A percentile compares a stretch with the other conserved stretches of the same genome.
Evolutionary conservation across 2,888 invertebrate species (phyloP).

Genomic region (Drosophila limbata): DNA sequence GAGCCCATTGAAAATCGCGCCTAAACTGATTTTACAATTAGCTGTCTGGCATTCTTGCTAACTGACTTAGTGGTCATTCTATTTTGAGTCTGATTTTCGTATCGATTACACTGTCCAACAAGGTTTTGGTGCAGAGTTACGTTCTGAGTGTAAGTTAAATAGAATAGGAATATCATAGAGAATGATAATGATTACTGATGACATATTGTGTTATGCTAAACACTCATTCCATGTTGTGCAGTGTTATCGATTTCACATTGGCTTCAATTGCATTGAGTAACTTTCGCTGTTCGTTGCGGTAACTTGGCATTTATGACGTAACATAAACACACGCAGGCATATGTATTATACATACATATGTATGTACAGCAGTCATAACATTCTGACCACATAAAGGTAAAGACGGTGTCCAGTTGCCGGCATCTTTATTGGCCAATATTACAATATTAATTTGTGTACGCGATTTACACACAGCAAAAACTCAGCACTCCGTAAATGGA

Average conservation of each 20-base stretch:
- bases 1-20: conserved; percentile 79
- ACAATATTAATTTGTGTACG: conserved; percentile 68
- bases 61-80: conserved; percentile 82
- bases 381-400: conserved; percentile 33
- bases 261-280: conserved; percentile 76
- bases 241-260: conserved; percentile 70
- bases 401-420: conserved; percentile 20
- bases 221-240: conserved; percentile 26
- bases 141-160: too few relatives aligned
- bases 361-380: conserved; percentile 44
- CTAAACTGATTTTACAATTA: conserved; percentile 82
- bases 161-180: not conserved
- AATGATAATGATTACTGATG: not conserved
- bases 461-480: conserved; percentile 55
- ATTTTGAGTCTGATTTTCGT: conserved; percentile 80
- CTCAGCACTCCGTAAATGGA: conserved; percentile 70
- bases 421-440: conserved; percentile 59
- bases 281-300: conserved; percentile 52
- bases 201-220: not conserved
- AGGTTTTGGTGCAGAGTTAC: not conserved
- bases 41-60: conserved; percentile 76
- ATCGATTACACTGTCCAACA: conserved; percentile 73
- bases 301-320: conserved; percentile 43
- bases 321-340: conserved; percentile 15
- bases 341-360: not conserved